phyloP scores from a whole-genome alignment of 2,888 invertebrate species.

The Eilema caniola region DNA sequence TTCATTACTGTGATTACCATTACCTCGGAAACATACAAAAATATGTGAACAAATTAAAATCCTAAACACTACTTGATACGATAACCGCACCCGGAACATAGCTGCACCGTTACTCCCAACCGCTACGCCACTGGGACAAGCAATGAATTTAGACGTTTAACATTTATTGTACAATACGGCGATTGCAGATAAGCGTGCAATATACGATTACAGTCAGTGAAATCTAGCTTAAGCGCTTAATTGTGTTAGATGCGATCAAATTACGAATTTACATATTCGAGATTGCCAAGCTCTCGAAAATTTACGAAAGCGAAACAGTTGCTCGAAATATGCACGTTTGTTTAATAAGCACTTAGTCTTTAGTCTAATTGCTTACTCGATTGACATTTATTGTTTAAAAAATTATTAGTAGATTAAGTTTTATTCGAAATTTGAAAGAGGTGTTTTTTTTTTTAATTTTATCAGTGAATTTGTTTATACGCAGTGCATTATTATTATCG shows the following conservation, averaged over 20 bases:
- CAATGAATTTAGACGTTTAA: constrained; percentile 3
- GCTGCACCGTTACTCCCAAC: neutral
- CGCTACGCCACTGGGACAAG: neutral
- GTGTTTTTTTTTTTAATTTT: neutral
- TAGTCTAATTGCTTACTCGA: constrained; percentile 33
- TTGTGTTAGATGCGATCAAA: constrained; percentile 44
- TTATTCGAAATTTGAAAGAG: neutral
- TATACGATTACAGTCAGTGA: constrained; percentile 41
- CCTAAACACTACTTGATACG: no score
- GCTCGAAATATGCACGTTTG: constrained; percentile 32
- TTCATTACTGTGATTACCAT: no score
- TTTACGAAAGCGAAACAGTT: constrained; percentile 63
- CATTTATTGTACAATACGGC: constrained; percentile 12
- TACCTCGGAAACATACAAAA: no score
- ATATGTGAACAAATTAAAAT: no score
- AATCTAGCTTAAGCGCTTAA: constrained; percentile 41
- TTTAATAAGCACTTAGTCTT: constrained; percentile 23
- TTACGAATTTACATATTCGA: constrained; percentile 62
- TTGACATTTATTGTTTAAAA: neutral
- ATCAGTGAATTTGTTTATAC: neutral
- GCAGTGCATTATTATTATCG: neutral
- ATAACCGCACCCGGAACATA: neutral
- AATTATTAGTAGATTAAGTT: neutral
- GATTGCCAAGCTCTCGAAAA: constrained; percentile 56
- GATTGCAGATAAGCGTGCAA: constrained; percentile 9